Evolutionary conservation across 1,140 invertebrate species (phyloP).

Genomic region (Drosophila pseudoobscura): DNA sequence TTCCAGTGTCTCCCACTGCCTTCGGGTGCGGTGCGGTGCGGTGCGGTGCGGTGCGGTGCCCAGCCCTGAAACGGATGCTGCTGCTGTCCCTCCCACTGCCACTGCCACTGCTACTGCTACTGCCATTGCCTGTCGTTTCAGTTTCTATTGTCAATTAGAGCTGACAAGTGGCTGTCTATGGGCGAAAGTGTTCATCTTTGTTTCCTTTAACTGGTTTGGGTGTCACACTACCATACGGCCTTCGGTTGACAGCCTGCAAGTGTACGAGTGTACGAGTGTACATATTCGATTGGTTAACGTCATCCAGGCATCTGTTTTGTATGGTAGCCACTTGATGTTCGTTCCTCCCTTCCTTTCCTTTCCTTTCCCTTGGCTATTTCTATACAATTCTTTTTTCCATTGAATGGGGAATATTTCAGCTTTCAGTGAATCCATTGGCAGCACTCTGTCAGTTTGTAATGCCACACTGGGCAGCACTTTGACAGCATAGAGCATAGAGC

Average conservation of each 20-base stretch:
- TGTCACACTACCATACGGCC: background rate
- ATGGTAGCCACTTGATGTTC: too few species aligned
- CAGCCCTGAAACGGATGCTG: constrained; percentile 3
- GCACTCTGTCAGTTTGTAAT: too few species aligned
- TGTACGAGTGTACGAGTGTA: background rate
- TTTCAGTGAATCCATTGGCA: too few species aligned
- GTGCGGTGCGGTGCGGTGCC: background rate
- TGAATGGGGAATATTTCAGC: too few species aligned
- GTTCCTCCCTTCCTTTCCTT: background rate
- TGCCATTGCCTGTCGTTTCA: constrained; percentile 13
- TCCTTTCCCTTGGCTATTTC: too few species aligned
- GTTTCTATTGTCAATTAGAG: constrained; percentile 57
- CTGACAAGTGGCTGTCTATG: constrained; percentile 52
- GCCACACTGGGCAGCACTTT: too few species aligned
- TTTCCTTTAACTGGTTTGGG: constrained; percentile 19
- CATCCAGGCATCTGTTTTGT: background rate
- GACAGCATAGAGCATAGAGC: too few species aligned
- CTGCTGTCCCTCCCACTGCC: background rate
- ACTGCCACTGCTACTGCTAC: background rate
- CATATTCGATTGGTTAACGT: constrained; percentile 19
- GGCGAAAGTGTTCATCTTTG: constrained; percentile 42
- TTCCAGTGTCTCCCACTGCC: constrained; percentile 11
- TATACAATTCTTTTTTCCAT: too few species aligned
- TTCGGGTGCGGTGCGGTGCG: background rate
- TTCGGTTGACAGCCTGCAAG: constrained; percentile 23